phyloP scores from a whole-genome alignment of 92 coral and sea anemone species.

The Porites lobata region DNA sequence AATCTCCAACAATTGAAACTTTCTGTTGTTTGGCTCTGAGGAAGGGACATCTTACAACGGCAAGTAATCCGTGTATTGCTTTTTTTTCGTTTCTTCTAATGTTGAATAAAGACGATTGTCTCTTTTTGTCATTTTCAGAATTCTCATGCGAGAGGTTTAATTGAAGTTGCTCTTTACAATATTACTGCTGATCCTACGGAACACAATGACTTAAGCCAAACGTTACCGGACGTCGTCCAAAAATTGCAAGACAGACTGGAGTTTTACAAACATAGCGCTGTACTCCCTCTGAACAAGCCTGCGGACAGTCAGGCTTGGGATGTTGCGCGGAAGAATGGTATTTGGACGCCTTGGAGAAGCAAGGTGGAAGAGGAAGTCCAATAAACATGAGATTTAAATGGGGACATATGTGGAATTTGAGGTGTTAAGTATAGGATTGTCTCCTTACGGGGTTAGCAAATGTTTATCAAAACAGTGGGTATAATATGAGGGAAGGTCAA shows the following conservation, averaged over 20 bases:
- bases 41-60: too few species aligned
- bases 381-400: not conserved
- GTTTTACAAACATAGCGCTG: constrained; percentile 58
- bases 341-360: constrained; percentile 83
- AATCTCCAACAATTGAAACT: too few species aligned
- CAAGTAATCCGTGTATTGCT: too few species aligned
- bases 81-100: too few species aligned
- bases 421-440: too few species aligned
- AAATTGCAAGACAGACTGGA: constrained; percentile 72
- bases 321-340: constrained; percentile 68
- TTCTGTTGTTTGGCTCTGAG: too few species aligned
- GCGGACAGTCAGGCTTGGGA: constrained; percentile 67
- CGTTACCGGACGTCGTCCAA: constrained; percentile 70
- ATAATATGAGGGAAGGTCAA: too few species aligned
- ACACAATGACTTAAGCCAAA: constrained; percentile 71
- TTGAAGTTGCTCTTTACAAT: constrained; percentile 79
- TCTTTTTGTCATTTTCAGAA: constrained; percentile 3
- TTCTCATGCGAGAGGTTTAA: constrained; percentile 28
- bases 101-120: too few species aligned
- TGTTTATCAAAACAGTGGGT: too few species aligned
- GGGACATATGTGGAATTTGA: not conserved
- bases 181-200: constrained; percentile 90
- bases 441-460: too few species aligned
- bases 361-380: not conserved
- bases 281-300: constrained; percentile 73